A percentile compares a stretch with the other conserved stretches of the same genome.
phyloP scores from a whole-genome alignment of 2,113 vertebrate genomes.

The Ceyx cyanopectus region DNA sequence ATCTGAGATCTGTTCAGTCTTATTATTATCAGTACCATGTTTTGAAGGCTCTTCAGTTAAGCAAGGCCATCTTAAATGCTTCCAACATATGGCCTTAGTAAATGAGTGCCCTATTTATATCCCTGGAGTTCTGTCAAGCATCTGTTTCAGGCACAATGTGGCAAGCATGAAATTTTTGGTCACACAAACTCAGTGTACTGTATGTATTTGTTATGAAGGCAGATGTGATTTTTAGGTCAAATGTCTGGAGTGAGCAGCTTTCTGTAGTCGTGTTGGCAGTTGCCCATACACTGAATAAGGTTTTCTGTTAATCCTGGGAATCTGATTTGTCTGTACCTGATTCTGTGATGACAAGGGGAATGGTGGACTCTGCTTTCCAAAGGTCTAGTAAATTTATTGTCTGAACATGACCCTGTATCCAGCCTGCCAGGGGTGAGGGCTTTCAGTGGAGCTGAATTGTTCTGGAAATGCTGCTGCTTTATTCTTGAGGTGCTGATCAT shows the following conservation, averaged over 20 bases:
- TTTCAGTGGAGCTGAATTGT: background rate
- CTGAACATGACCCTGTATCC: background rate
- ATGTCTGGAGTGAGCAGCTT: background rate
- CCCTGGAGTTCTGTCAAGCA: constrained; percentile 1
- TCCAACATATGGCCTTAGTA: background rate
- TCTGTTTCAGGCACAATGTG: background rate
- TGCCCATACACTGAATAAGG: background rate
- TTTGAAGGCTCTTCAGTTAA: background rate
- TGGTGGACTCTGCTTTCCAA: background rate
- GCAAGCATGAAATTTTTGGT: background rate
- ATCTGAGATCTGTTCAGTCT: background rate
- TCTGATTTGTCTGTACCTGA: background rate
- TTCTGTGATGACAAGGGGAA: background rate
- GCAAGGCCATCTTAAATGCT: background rate
- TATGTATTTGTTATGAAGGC: background rate
- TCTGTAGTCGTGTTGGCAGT: background rate
- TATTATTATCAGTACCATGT: background rate
- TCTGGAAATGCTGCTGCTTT: background rate
- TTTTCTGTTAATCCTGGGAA: background rate
- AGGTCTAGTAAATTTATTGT: background rate
- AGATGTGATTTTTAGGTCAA: constrained; percentile 24
- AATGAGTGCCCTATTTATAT: background rate
- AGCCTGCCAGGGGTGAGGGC: background rate
- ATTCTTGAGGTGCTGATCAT: fast-evolving
- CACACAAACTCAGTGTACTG: background rate